Conservation (phyloP, 2,113 vertebrate species). For the Tragelaphus scriptus region DNA sequence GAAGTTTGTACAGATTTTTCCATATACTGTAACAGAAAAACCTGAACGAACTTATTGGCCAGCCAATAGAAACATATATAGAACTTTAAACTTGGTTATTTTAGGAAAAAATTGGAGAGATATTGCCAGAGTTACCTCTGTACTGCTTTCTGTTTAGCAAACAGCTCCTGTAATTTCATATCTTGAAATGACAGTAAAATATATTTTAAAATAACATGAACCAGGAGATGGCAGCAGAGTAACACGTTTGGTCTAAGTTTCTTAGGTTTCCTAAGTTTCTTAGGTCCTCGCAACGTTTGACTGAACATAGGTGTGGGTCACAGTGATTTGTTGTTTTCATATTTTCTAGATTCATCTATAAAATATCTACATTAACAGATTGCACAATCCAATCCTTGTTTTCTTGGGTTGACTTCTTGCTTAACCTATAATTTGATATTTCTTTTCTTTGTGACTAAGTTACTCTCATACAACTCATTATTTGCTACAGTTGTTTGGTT, state of each 20-base stretch:
- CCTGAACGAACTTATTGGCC: not conserved
- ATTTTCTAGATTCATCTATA: not conserved
- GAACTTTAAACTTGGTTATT: not conserved
- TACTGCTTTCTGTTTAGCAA: not conserved
- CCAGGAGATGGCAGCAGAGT: constrained; percentile 62
- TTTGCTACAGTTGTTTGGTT: not conserved
- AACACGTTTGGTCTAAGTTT: not conserved
- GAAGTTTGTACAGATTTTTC: not conserved
- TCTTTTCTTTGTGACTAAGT: not conserved
- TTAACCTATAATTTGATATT: not conserved
- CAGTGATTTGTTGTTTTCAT: not conserved
- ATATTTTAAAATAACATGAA: not conserved
- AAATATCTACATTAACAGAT: not conserved
- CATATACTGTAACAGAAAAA: not conserved
- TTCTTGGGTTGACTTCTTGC: not conserved
- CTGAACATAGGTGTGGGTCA: not conserved
- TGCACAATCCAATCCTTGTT: not conserved
- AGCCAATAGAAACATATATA: not conserved
- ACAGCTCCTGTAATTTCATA: not conserved
- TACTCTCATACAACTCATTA: not conserved
- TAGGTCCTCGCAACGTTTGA: not conserved
- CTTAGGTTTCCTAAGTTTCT: not conserved
- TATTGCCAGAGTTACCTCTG: not conserved
- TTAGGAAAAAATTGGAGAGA: not conserved
- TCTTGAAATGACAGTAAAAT: not conserved